Evolutionary conservation across 2,888 invertebrate genomes (phyloP).

Genomic region (Nesidiocoris tenuis): DNA sequence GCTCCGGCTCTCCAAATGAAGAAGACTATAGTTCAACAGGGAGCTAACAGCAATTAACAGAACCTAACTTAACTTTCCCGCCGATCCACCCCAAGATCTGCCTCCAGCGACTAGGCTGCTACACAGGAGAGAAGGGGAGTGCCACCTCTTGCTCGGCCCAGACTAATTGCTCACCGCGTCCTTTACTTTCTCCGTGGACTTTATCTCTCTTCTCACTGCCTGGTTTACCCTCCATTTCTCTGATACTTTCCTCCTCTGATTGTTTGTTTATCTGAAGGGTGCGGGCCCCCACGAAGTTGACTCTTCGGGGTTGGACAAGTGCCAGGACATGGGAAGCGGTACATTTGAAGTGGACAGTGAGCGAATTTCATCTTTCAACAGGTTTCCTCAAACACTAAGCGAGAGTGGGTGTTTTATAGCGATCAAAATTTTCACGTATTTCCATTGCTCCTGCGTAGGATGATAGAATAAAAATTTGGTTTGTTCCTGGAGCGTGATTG

Average conservation of each 20-base stretch:
- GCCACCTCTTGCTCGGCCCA: background rate
- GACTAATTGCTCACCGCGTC: background rate
- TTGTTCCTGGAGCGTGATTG: too few relatives aligned
- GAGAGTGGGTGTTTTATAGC: too few relatives aligned
- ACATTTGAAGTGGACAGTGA: too few relatives aligned
- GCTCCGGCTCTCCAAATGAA: slow-evolving; percentile 16
- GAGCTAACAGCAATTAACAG: slow-evolving; percentile 34
- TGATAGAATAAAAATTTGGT: too few relatives aligned
- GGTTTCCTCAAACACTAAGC: too few relatives aligned
- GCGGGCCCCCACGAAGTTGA: background rate
- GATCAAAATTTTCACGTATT: too few relatives aligned
- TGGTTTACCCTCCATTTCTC: too few relatives aligned
- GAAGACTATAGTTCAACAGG: slow-evolving; percentile 39
- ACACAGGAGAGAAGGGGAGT: background rate
- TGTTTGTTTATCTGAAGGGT: background rate
- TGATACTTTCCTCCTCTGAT: background rate
- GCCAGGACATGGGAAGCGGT: background rate
- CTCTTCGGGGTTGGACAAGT: background rate
- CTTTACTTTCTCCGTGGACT: background rate
- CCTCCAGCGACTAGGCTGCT: background rate
- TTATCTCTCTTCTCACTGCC: background rate
- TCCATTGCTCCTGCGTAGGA: too few relatives aligned
- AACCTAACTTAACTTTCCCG: slow-evolving; percentile 19
- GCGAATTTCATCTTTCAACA: too few relatives aligned
- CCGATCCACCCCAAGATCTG: background rate